phyloP scores from a whole-genome alignment of 2,113 vertebrate genomes.

The Zosterops hypoxanthus region DNA sequence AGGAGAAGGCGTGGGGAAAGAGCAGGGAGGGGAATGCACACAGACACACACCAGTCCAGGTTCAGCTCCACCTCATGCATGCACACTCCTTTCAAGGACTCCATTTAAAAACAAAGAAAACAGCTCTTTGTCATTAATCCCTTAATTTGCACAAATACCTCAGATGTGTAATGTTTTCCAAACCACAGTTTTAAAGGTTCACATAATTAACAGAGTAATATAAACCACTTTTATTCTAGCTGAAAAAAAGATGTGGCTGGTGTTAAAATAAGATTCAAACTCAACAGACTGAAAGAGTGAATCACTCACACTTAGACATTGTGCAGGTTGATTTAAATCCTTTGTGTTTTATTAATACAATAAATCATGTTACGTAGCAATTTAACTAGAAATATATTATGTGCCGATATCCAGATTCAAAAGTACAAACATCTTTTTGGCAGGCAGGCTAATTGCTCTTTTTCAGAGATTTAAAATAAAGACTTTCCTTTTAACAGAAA shows the following conservation, averaged over 20 bases:
- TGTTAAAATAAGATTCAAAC: neutral
- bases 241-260: neutral
- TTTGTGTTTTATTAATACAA: neutral
- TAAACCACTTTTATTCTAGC: conserved; percentile 7
- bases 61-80: neutral
- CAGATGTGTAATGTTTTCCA: conserved; percentile 44
- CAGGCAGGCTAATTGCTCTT: neutral
- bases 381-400: neutral
- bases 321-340: neutral
- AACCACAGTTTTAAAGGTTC: conserved; percentile 35
- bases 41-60: neutral
- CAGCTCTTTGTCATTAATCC: conserved; percentile 16
- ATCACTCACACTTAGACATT: neutral
- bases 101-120: neutral
- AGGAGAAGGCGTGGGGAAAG: neutral
- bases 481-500: neutral
- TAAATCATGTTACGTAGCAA: neutral
- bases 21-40: neutral
- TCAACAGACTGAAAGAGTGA: neutral
- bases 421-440: neutral
- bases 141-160: conserved; percentile 36
- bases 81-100: neutral
- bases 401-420: neutral
- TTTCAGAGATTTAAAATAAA: neutral
- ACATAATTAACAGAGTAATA: conserved; percentile 28